Conservation (phyloP, 2,888 invertebrate species). For the Bembecia ichneumoniformis region DNA sequence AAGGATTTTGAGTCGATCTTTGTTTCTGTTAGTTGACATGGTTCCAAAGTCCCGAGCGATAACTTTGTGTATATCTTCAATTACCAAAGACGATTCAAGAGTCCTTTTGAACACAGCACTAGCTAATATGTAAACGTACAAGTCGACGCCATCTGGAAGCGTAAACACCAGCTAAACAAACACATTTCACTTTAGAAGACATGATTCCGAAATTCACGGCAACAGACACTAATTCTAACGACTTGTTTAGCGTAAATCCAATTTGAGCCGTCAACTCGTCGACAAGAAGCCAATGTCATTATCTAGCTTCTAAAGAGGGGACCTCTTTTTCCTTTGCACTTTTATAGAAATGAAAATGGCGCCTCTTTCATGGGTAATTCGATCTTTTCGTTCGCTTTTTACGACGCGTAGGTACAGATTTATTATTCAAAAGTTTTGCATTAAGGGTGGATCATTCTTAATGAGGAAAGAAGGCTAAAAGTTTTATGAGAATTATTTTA, state of each 20-base stretch:
- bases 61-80: constrained; percentile 31
- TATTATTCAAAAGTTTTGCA: background rate
- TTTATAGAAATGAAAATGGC: constrained; percentile 18
- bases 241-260: constrained; percentile 55
- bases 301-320: constrained; percentile 18
- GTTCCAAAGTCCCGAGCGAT: constrained; percentile 63
- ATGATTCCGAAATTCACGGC: background rate
- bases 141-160: background rate
- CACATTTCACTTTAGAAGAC: constrained; percentile 1
- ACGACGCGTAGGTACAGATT: background rate
- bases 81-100: constrained; percentile 68
- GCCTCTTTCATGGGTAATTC: constrained; percentile 26
- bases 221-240: constrained; percentile 28
- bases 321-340: constrained; percentile 9
- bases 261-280: constrained; percentile 29
- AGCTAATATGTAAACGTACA: constrained; percentile 10
- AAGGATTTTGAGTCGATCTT: constrained; percentile 72
- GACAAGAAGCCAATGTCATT: constrained; percentile 22
- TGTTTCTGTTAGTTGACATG: constrained; percentile 69
- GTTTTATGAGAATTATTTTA: too few species aligned
- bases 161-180: constrained; percentile 4
- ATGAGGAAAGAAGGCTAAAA: too few species aligned
- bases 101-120: constrained; percentile 67
- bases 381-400: constrained; percentile 17
- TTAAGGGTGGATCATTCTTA: background rate